Evolutionary conservation across 1,140 invertebrate species (phyloP).

Genomic region (Atta colombica): DNA sequence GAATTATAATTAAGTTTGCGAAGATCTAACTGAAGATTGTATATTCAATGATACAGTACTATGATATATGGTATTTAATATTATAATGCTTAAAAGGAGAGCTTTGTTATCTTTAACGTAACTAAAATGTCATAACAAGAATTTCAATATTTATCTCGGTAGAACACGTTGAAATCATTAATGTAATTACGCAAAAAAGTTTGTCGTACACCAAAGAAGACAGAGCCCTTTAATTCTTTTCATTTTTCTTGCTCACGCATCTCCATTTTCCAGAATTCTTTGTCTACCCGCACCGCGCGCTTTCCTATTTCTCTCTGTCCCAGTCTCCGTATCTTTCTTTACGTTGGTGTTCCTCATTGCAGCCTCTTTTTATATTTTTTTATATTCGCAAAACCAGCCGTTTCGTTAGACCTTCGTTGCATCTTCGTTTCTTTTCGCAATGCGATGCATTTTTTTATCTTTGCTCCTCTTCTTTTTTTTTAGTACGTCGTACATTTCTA

Average conservation of each 20-base stretch:
- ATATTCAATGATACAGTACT: not conserved
- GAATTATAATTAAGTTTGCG: conserved; percentile 35
- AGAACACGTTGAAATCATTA: conserved; percentile 36
- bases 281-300: not conserved
- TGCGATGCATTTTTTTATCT: not conserved
- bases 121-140: conserved; percentile 2
- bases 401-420: conserved; percentile 53
- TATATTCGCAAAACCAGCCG: not conserved
- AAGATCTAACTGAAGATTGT: not conserved
- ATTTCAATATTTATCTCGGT: conserved; percentile 42
- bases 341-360: not conserved
- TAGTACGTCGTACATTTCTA: not conserved
- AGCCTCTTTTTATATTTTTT: conserved; percentile 27
- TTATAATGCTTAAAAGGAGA: not conserved
- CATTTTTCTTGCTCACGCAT: conserved; percentile 37
- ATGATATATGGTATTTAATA: conserved; percentile 23
- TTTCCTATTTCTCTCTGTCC: conserved; percentile 17
- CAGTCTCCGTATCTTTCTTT: conserved; percentile 31
- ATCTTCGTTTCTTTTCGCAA: conserved; percentile 31
- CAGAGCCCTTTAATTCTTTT: conserved; percentile 9
- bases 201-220: conserved; percentile 11
- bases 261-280: conserved; percentile 48
- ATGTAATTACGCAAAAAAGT: conserved; percentile 49
- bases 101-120: conserved; percentile 33
- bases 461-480: not conserved